phyloP scores from a whole-genome alignment of 64 coral and sea anemone genomes.

The Dendronephthya gigantea region DNA sequence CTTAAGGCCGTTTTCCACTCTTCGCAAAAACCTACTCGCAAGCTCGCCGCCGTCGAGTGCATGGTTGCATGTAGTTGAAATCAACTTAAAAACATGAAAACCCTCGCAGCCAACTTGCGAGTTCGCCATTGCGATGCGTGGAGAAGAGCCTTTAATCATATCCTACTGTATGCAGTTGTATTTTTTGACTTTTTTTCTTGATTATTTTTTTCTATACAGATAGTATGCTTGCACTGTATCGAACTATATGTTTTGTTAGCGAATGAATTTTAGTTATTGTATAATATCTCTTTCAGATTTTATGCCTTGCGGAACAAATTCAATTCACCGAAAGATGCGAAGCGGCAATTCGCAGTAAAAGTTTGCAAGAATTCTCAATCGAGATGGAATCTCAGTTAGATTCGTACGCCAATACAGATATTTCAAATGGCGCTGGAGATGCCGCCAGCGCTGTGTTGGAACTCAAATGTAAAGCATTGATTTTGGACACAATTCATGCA shows the following conservation, averaged over 20 bases:
- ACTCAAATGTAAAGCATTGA: conserved; percentile 76
- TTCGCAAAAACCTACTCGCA: too few species aligned
- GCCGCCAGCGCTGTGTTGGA: conserved; percentile 62
- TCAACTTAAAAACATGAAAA: not conserved
- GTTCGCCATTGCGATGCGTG: too few species aligned
- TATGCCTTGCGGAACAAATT: conserved; percentile 91
- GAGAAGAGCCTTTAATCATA: too few species aligned
- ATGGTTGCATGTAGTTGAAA: not conserved
- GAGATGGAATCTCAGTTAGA: conserved; percentile 98
- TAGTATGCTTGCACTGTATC: not conserved
- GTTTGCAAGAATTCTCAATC: conserved; percentile 80
- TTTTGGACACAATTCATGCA: conserved; percentile 84
- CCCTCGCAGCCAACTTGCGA: not conserved
- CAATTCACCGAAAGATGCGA: conserved; percentile 95
- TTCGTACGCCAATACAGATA: conserved; percentile 79
- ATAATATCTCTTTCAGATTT: conserved; percentile 39
- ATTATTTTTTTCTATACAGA: too few species aligned
- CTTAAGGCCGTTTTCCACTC: too few species aligned
- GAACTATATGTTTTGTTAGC: not conserved
- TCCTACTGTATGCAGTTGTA: too few species aligned
- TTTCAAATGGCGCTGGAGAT: conserved; percentile 46
- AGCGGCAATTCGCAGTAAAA: conserved; percentile 77
- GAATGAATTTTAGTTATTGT: not conserved
- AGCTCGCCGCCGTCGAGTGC: too few species aligned
- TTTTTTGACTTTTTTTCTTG: too few species aligned